Evolutionary conservation across 2,113 vertebrate species (phyloP).

Genomic region (Apteryx mantelli): DNA sequence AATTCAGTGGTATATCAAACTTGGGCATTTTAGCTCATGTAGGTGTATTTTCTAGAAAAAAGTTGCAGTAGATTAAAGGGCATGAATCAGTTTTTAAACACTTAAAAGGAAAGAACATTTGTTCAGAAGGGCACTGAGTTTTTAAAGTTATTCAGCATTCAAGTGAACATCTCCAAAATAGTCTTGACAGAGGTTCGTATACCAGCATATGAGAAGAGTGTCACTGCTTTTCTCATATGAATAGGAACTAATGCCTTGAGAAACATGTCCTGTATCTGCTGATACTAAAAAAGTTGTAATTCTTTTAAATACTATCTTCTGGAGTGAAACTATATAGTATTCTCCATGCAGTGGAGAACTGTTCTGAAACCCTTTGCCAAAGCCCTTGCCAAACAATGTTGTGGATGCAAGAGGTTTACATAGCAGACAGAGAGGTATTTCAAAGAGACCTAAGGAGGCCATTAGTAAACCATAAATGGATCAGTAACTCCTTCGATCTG

Average conservation of each 20-base stretch:
- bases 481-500: background rate
- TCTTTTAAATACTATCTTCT: conserved; percentile 5
- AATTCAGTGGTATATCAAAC: background rate
- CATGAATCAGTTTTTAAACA: conserved; percentile 15
- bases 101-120: conserved; percentile 16
- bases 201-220: background rate
- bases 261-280: conserved; percentile 20
- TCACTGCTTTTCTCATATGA: conserved; percentile 23
- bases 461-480: background rate
- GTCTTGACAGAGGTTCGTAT: conserved; percentile 1
- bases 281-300: background rate
- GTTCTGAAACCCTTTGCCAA: background rate
- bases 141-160: conserved; percentile 39
- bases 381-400: background rate
- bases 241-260: conserved; percentile 29
- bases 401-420: background rate
- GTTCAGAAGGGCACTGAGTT: conserved; percentile 31
- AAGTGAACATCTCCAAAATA: conserved; percentile 37
- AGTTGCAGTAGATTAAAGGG: background rate
- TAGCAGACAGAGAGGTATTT: background rate
- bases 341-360: background rate
- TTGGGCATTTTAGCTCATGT: background rate
- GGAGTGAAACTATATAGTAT: background rate
- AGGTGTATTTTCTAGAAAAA: conserved; percentile 8
- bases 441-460: background rate